Evolutionary conservation across 2,113 vertebrate genomes (phyloP).

Genomic region (Cheilinus undulatus): DNA sequence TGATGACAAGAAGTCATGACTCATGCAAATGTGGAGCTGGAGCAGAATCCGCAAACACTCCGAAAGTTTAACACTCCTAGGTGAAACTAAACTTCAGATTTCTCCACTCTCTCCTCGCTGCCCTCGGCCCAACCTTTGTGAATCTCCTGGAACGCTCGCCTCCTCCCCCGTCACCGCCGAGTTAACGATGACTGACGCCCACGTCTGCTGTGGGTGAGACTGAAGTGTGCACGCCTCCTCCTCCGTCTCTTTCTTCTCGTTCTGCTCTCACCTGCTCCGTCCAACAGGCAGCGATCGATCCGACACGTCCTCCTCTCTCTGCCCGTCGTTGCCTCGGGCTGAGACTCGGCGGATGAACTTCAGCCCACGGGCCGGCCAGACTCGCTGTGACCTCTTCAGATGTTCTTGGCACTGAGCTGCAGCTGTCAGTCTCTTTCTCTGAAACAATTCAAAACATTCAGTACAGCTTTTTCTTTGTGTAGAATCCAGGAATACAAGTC

Average conservation of each 20-base stretch:
- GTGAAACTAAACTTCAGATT: background rate
- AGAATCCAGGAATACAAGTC: too few species aligned
- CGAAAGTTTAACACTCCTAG: background rate
- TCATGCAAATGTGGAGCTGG: background rate
- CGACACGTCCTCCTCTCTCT: background rate
- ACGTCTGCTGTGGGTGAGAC: background rate
- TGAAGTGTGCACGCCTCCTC: background rate
- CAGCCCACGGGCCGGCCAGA: background rate
- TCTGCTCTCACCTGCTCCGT: background rate
- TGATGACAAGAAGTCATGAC: constrained; percentile 10
- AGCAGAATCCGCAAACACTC: constrained; percentile 6
- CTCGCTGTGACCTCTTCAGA: background rate
- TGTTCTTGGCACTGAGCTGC: background rate
- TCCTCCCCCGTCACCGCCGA: background rate
- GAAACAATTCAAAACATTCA: background rate
- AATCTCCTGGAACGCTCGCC: background rate
- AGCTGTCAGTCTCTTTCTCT: background rate
- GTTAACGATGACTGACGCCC: constrained; percentile 12
- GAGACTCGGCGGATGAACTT: background rate
- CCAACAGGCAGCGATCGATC: constrained; percentile 20
- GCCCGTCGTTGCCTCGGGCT: background rate
- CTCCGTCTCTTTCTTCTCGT: background rate
- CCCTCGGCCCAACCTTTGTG: background rate
- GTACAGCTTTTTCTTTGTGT: background rate
- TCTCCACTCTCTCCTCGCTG: background rate